Evolutionary conservation across 2,113 vertebrate species (phyloP).

Genomic region (Hemiscyllium ocellatum): DNA sequence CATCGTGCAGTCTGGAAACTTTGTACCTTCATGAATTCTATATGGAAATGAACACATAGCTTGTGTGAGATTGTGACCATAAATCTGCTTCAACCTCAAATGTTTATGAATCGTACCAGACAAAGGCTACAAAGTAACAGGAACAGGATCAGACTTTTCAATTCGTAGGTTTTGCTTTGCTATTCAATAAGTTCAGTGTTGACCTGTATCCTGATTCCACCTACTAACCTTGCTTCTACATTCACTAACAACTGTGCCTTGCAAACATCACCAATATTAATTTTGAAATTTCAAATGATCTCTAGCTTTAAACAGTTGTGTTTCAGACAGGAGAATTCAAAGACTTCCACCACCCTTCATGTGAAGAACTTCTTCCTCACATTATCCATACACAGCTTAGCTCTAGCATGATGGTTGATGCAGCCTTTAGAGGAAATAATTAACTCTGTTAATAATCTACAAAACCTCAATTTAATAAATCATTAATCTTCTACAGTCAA

Average conservation of each 20-base stretch:
- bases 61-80: no score
- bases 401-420: no score
- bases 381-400: no score
- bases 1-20: no score
- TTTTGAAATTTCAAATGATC: not conserved
- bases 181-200: not conserved
- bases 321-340: not conserved
- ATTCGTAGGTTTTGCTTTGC: not conserved
- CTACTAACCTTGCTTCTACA: not conserved
- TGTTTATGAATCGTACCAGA: not conserved
- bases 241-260: not conserved
- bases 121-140: not conserved
- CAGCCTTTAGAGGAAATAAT: no score
- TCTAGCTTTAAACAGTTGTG: not conserved
- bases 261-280: not conserved
- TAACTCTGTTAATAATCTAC: not conserved
- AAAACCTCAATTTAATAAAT: not conserved
- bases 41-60: no score
- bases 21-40: no score
- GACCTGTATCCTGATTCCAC: not conserved
- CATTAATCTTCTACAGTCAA: not conserved
- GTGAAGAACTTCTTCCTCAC: no score
- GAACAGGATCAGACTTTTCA: not conserved
- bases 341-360: not conserved
- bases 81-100: no score